phyloP scores from a whole-genome alignment of 2,797 vertebrate genomes.

The Sebastes diaconus region DNA sequence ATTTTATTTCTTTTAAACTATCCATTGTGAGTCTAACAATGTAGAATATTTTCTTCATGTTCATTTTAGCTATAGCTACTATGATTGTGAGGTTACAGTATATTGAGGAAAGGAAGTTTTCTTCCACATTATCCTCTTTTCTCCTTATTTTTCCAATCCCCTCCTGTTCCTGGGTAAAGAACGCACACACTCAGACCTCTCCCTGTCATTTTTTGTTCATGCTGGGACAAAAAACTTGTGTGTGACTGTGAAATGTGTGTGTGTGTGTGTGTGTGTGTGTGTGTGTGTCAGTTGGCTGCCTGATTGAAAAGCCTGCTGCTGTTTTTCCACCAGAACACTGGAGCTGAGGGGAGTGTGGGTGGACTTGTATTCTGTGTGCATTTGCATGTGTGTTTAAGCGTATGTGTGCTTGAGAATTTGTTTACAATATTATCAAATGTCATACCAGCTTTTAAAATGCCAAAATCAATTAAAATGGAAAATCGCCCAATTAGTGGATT shows the following conservation, averaged over 20 bases:
- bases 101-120: background rate
- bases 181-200: background rate
- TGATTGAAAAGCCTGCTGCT: slow-evolving; percentile 44
- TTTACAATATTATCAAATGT: background rate
- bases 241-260: background rate
- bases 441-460: background rate
- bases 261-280: slow-evolving; percentile 1
- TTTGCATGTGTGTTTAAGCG: background rate
- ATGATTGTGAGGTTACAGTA: background rate
- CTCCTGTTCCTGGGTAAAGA: background rate
- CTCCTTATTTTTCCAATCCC: background rate
- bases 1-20: too few species aligned
- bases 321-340: slow-evolving; percentile 25
- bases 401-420: background rate
- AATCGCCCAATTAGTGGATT: background rate
- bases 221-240: background rate
- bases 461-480: background rate
- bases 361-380: background rate
- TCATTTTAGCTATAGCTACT: background rate
- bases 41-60: background rate
- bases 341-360: slow-evolving; percentile 2
- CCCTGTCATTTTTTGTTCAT: background rate
- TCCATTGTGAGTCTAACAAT: background rate
- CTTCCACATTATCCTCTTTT: background rate
- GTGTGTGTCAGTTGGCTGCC: background rate